phyloP scores from a whole-genome alignment of 2,888 invertebrate species.

The Sphinx pinastri region DNA sequence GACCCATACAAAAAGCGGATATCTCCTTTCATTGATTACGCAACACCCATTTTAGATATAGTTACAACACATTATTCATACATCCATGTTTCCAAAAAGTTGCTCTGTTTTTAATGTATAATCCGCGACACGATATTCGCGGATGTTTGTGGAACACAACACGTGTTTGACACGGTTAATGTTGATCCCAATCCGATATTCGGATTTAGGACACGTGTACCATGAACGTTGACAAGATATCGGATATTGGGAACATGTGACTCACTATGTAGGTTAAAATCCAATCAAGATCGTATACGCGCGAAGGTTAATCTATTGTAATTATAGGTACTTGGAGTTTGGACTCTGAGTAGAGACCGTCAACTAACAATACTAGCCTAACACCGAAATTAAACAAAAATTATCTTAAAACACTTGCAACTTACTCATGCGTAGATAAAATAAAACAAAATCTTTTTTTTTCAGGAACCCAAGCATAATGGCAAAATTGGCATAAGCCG shows the following conservation, averaged over 20 bases:
- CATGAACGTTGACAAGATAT: neutral
- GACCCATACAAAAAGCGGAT: too few relatives aligned
- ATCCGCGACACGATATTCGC: neutral
- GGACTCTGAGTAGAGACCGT: too few relatives aligned
- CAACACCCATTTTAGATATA: neutral
- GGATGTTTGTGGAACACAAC: neutral
- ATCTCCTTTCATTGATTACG: too few relatives aligned
- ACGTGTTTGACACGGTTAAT: constrained; percentile 12
- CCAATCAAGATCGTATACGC: neutral
- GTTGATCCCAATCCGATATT: neutral
- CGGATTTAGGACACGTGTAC: constrained; percentile 5
- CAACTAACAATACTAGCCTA: too few relatives aligned
- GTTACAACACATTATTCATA: neutral
- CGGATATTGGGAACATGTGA: constrained; percentile 1
- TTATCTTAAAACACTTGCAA: too few relatives aligned
- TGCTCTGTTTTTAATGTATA: neutral
- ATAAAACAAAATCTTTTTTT: too few relatives aligned
- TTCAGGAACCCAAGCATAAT: too few relatives aligned
- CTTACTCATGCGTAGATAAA: too few relatives aligned
- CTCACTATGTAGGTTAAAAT: neutral
- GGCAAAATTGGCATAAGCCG: too few relatives aligned
- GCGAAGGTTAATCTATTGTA: too few relatives aligned
- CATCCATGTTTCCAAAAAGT: neutral
- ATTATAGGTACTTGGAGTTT: too few relatives aligned
- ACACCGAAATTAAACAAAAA: too few relatives aligned